Base-by-base conservation (phyloP, 2,113 vertebrate genomes). In the Tretioscincus oriximinensis region DNA sequence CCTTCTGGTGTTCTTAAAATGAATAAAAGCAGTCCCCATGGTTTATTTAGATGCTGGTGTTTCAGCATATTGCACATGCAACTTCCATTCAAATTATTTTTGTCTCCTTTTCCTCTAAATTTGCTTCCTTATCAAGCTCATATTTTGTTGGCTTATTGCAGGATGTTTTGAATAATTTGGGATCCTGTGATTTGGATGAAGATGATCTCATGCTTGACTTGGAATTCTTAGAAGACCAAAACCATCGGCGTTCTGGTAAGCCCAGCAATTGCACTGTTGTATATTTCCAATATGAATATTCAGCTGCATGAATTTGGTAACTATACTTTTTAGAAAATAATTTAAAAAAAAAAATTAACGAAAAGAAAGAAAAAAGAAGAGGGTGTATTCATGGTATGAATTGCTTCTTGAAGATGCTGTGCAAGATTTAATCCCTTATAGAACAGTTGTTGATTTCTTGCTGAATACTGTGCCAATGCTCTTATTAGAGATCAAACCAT, bases 191-290 rank as follows among this genome's bases (percentile, higher is more conserved):
- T 89, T 90, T 99, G 84, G 98, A 99, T 91, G 98, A 99, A 90
- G 98, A 99, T 88, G 98, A 99, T 88, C 93, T 99, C 28, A 99
- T 99, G 98, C 94, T 99, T 87, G 98, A 99, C 88, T 92, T 99
- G 87, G 98, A 99, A 88, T 96, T 98, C 85, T 95, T 97, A 60
- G 98, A 99, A 81, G 98, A 99, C 73, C 97, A 98, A 65, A 93
- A 91, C 67, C 96, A 96, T 29, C 96, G 94, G 87, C 95, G 76
- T 66, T 95, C 97, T 21, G 97, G 98, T 99, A 96, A 94, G 91
- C 79, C 47, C 71, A 76, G 45, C 20, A 88, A 88, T 82, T 68
- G 9, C 1, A 29, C 2, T 12, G 0, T 47, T 2, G 54, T 18
- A 58, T 58, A 29, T 77, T 2, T 73, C 81, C 4, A 67, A 22